A percentile compares a stretch with the other conserved stretches of the same genome.
phyloP scores from a whole-genome alignment of 2,113 vertebrate genomes.

The Fukomys damarensis region DNA sequence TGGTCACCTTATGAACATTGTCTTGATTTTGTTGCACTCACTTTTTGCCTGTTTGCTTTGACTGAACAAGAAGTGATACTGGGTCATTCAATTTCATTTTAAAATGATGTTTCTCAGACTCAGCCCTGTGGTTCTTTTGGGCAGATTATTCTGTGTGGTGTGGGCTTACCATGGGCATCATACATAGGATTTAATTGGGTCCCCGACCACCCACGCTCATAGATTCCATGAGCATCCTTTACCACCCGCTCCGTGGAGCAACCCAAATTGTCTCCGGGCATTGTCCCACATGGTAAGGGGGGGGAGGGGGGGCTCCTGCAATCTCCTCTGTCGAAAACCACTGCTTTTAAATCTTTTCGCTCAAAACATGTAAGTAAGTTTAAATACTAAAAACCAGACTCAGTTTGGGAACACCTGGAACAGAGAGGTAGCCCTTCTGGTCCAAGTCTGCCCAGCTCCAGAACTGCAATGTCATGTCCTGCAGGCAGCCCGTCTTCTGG shows the following conservation, averaged over 20 bases:
- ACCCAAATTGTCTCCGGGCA: neutral
- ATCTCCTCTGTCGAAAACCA: neutral
- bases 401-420: neutral
- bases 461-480: neutral
- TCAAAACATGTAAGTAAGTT: neutral
- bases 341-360: neutral
- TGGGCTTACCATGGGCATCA: too few species aligned
- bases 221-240: accelerated
- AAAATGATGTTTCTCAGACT: neutral
- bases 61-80: neutral
- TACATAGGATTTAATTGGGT: accelerated
- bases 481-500: too few species aligned
- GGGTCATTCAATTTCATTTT: neutral
- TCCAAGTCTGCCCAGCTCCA: neutral
- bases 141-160: accelerated
- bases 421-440: neutral
- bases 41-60: neutral
- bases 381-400: neutral
- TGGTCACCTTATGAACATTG: neutral
- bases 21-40: neutral
- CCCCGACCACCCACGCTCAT: neutral
- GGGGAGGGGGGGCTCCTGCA: too few species aligned
- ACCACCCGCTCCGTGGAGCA: neutral
- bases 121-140: accelerated
- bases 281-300: too few species aligned